Base-by-base conservation (phyloP, 2,888 invertebrate genomes). In the Disparrhopalites patrizii region DNA sequence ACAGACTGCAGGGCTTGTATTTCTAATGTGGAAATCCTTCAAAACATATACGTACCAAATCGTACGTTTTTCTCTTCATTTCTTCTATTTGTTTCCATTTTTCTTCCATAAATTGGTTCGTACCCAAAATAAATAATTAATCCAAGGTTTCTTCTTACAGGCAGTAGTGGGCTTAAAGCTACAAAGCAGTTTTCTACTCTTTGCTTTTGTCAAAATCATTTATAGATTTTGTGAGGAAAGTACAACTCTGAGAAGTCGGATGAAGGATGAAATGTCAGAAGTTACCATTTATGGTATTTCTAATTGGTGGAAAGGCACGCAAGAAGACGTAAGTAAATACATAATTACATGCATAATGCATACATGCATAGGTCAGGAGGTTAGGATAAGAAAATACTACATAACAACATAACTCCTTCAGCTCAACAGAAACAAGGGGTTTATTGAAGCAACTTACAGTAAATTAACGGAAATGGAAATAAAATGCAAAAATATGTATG, bases 21-120 rank as follows among this genome's bases (percentile, higher is more conserved):
- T 50, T 50, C 13, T 50, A 20, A 50, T 25, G 4, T 50, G 50
- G 50, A 50, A 25, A 50, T 50, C 50, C 25, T 50, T 50, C 20
- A 50, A 23, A 50, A 25, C 50, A 3, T 50, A 50, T 23, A 50
- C 50, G 3, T 20, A 23, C 25, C 50, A 10, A 23, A 50, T 50
- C 3, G 50, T 50, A 50, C 13, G 25, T 5, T 3, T 4, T 13
- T 23, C 20, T 23, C 50, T 23, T 23, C 4, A 50, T 13, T 20
- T 47, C n/a, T n/a, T n/a, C n/a, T n/a, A n/a, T n/a, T n/a, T n/a
- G n/a, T n/a, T n/a, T n/a, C n/a, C n/a, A n/a, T n/a, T n/a, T n/a
- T n/a, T n/a, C n/a, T n/a, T n/a, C n/a, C n/a, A n/a, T n/a, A n/a
- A n/a, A n/a, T n/a, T n/a, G n/a, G 18, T 47, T 7, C 47, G 8